Base-by-base conservation (phyloP, 1,140 invertebrate genomes). In the Archegozetes longisetosus region DNA sequence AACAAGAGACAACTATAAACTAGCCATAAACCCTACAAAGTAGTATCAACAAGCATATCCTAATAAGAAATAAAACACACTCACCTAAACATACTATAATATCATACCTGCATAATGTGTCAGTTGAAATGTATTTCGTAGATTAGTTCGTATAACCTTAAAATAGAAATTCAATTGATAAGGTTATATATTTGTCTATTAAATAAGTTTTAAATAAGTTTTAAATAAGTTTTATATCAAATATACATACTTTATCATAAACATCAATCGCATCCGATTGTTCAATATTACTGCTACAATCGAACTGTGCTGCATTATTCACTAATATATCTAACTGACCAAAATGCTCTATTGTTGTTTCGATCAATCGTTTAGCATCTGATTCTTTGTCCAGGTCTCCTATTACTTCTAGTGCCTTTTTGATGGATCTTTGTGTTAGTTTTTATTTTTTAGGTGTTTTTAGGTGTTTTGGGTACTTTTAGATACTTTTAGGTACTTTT, bases 301-400 rank as follows among this genome's bases (percentile, higher is more conserved):
- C 50, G 12, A 25, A 51, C 4, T 12, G 24, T 4, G n/a, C 53
- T 9, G 53, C 53, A 24, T 55, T 55, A 20, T 55, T 92, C 4
- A 97, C 82, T 2, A 97, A 71, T 68, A 96, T 91, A 74, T 96
- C 91, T 32, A 97, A 77, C 22, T 84, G 84, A 22, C 91, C 90
- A 75, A 84, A 90, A 71, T 85, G 82, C 22, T 79, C 73, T 28
- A 82, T 73, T 3, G 85, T 84, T 80, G 80, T 75, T 61, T 86
- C 74, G 66, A 95, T 81, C 3, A 97, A 74, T 65, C 80, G 80
- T 68, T 79, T 74, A 64, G 90, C 78, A 65, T 95, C 84, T 62
- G 84, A 79, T 47, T 77, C 70, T 67, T 88, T 86, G 1, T 75
- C 79, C 25, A 95, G 90, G 75, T 96, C 89, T 68, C 90, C 95